Evolutionary conservation across 2,113 vertebrate genomes (phyloP), one percentile per base, ranked within the genome.

Genomic region (Leptosomus discolor): DNA sequence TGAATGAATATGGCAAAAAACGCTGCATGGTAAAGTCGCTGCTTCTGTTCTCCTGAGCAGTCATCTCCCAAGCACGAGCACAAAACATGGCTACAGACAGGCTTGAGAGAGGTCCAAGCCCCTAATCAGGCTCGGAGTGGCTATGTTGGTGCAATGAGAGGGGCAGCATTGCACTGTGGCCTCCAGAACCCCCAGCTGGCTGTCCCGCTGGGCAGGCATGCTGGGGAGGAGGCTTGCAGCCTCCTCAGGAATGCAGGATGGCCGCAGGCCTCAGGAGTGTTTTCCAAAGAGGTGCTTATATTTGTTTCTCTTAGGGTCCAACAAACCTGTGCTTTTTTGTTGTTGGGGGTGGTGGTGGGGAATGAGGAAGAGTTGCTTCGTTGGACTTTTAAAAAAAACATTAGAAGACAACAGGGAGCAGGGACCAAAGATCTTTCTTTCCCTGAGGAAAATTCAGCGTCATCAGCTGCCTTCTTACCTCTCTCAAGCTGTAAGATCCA

Each of bases 171-270:
- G 4, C 67, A 2, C 29, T 0, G 4, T 5, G 82, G 75, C 23
- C 70, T 9, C 27, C 23, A 26, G 67, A 51, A 43, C 39, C 73
- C 60, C 3, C 58, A 30, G 82, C 78, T 34, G 17, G 70, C 90
- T 54, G 79, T 92, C 88, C 91, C 27, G 94, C 95, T 56, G 70
- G 82, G 90, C 94, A 39, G 93, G 96, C 92, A 54, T 13, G 34
- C 71, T 6, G 74, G 84, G 92, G 81, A 93, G 92, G 57, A 76
- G 63, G 91, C 95, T 51, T 26, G 3, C 75, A 16, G 93, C 83
- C 87, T 51, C 78, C 91, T 94, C 86, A 77, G 97, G 95, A 97
- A 97, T 94, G 95, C 29, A 2, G 53, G 51, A 90, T 95, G 94
- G 96, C 97, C 92, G 83, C 85, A 74, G 94, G 95, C 97, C 85